phyloP scores from a whole-genome alignment of 2,797 vertebrate genomes.

The Urosaurus nigricauda region DNA sequence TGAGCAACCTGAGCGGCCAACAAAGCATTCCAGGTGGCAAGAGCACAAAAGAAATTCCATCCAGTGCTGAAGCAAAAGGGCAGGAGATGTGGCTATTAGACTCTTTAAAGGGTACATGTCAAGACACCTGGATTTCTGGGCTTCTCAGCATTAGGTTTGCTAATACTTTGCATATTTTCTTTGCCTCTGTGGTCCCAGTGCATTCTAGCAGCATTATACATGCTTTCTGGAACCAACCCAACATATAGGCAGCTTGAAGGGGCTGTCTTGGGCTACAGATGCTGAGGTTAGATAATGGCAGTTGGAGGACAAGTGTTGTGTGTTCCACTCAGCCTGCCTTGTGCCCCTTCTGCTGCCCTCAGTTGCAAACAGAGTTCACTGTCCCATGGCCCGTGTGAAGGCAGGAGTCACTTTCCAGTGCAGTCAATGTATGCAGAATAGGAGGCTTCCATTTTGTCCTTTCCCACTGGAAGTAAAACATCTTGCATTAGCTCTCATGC shows the following conservation, averaged over 20 bases:
- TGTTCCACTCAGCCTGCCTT: background rate
- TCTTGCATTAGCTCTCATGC: background rate
- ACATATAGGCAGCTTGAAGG: background rate
- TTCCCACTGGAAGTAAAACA: background rate
- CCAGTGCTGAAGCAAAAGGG: background rate
- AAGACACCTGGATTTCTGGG: background rate
- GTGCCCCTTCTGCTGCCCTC: background rate
- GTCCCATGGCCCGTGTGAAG: background rate
- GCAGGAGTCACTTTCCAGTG: background rate
- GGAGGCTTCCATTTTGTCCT: background rate
- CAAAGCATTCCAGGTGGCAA: background rate
- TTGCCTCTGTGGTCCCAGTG: background rate
- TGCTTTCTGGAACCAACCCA: background rate
- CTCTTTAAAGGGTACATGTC: too few relatives aligned
- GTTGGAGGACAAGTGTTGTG: background rate
- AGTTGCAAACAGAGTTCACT: background rate
- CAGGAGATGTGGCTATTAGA: rapidly evolving
- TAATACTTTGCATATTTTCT: background rate
- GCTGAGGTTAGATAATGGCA: background rate
- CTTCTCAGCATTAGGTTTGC: background rate
- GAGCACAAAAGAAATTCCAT: background rate
- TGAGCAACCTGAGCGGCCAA: background rate
- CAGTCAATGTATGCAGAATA: background rate
- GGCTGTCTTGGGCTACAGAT: background rate
- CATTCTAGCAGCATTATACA: background rate